These are phyloP conservation scores for Lateolabrax maculatus DNA, from an alignment of 2,797 vertebrate genomes.

Conservation along the genomic window DNA sequence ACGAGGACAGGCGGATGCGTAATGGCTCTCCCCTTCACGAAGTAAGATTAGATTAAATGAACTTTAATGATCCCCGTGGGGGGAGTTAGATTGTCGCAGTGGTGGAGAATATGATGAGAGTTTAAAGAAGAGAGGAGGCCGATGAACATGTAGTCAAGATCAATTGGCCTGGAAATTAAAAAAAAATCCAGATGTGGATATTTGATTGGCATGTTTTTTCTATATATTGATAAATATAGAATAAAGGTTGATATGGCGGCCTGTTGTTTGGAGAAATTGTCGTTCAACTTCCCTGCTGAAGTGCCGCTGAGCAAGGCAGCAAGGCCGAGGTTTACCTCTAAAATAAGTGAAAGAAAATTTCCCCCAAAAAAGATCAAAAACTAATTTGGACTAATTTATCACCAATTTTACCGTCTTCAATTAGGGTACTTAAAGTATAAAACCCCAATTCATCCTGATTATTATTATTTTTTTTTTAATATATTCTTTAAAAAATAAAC, in stretches of 20 bases:
- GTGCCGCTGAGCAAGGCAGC: background rate
- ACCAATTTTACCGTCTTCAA: background rate
- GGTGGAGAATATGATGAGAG: slow-evolving; percentile 40
- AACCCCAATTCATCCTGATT: background rate
- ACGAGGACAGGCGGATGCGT: slow-evolving; percentile 80
- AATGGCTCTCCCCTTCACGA: slow-evolving; percentile 77
- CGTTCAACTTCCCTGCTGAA: background rate
- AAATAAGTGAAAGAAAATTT: background rate
- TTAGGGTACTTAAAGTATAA: background rate
- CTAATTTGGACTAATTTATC: too few relatives aligned
- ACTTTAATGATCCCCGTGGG: slow-evolving; percentile 64
- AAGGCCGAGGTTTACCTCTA: background rate
- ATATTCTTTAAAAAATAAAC: background rate
- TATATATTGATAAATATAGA: background rate
- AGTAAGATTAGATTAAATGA: slow-evolving; percentile 77
- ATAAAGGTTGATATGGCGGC: background rate
- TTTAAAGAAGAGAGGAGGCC: slow-evolving; percentile 36
- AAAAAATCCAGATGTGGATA: background rate
- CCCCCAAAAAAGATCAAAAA: background rate
- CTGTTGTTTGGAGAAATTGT: background rate
- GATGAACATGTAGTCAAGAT: slow-evolving; percentile 39
- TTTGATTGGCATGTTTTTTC: background rate
- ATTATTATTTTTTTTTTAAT: background rate
- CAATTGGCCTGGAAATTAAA: slow-evolving; percentile 20
- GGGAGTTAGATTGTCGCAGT: slow-evolving; percentile 35